Percentiles rank a stretch among this genome's conserved stretches.
phyloP scores from a whole-genome alignment of 2,797 vertebrate species.

The Cynodonichthys magdalenae region DNA sequence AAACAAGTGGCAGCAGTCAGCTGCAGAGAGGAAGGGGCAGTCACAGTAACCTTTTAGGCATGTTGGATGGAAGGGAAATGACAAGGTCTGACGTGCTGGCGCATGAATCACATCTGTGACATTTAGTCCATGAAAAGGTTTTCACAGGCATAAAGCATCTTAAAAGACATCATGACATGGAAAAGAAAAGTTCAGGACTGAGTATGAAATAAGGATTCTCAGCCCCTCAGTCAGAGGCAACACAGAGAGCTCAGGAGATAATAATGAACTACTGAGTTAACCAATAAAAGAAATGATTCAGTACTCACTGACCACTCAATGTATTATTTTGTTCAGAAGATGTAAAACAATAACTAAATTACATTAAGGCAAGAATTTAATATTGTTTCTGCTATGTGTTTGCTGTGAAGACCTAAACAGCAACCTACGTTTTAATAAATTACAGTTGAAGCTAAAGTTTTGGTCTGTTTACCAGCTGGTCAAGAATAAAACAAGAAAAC shows the following conservation, averaged over 20 bases:
- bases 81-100: constrained; percentile 56
- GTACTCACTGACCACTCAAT: background rate
- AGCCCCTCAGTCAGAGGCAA: background rate
- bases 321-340: too few relatives aligned
- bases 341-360: too few relatives aligned
- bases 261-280: background rate
- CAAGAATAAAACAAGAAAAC: too few relatives aligned
- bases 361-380: too few relatives aligned
- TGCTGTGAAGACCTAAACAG: too few relatives aligned
- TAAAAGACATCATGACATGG: background rate
- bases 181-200: constrained; percentile 34
- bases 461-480: too few relatives aligned
- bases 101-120: constrained; percentile 72
- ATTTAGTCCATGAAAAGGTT: constrained; percentile 62
- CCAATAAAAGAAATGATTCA: background rate
- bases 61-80: constrained; percentile 62
- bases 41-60: constrained; percentile 75
- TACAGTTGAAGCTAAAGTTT: too few relatives aligned
- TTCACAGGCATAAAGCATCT: constrained; percentile 26
- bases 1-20: constrained; percentile 47
- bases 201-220: background rate
- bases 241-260: background rate
- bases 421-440: too few relatives aligned
- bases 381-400: too few relatives aligned
- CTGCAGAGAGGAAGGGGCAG: constrained; percentile 62